Percentiles rank a stretch among this genome's conserved stretches.
Conservation (phyloP, 2,888 invertebrate species). For the Drosophila engyochracea region DNA sequence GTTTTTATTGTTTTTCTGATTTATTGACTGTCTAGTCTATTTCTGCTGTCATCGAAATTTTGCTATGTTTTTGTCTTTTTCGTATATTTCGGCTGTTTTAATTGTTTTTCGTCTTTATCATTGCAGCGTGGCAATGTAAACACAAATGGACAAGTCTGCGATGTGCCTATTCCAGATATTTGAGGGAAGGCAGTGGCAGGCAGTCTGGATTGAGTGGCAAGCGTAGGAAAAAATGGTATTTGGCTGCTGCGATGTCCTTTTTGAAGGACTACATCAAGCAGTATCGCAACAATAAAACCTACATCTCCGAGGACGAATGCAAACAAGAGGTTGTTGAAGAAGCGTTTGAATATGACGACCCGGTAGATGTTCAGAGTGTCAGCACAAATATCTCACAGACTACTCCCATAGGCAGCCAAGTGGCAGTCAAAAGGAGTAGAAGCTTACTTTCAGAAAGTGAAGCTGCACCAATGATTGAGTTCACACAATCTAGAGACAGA, state of each 20-base stretch:
- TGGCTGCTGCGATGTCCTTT: neutral
- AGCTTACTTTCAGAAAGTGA: neutral
- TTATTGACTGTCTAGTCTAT: neutral
- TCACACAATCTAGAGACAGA: neutral
- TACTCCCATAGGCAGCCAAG: neutral
- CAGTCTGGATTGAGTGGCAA: neutral
- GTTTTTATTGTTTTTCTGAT: neutral
- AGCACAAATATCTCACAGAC: neutral
- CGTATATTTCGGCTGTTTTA: neutral
- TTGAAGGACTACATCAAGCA: neutral
- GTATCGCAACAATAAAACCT: neutral
- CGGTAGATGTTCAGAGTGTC: neutral
- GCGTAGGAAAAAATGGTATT: neutral
- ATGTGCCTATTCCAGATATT: neutral
- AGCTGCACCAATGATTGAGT: neutral
- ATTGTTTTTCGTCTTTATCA: neutral
- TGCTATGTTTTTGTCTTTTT: neutral
- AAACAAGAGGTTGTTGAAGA: neutral
- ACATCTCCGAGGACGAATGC: neutral
- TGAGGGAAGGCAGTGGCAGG: neutral
- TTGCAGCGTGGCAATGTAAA: neutral
- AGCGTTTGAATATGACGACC: neutral
- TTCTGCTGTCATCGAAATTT: neutral
- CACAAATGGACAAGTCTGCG: neutral
- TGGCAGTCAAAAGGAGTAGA: neutral